These are phyloP conservation scores for Calameuta filiformis DNA, from an alignment of 2,888 invertebrate genomes.

Conservation along the genomic window DNA sequence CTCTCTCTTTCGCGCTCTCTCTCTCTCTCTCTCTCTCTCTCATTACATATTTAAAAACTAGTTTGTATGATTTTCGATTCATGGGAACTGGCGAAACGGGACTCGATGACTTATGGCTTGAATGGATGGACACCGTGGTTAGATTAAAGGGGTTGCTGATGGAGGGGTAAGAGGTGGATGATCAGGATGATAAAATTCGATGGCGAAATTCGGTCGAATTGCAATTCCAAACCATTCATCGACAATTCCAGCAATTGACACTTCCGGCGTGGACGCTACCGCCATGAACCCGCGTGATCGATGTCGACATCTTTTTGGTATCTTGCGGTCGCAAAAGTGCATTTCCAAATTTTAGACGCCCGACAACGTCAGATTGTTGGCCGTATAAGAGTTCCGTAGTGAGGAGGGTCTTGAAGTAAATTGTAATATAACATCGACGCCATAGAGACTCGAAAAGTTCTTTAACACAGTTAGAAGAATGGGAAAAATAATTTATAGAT, in stretches of 20 bases:
- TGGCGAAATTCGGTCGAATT: neutral
- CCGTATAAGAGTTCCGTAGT: neutral
- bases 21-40: neutral
- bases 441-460: neutral
- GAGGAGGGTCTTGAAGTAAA: neutral
- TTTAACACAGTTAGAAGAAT: slow-evolving; percentile 20
- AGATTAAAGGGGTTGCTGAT: neutral
- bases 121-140: neutral
- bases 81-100: slow-evolving; percentile 6
- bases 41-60: slow-evolving; percentile 27
- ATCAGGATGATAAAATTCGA: neutral
- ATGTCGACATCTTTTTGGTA: neutral
- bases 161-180: neutral
- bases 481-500: slow-evolving; percentile 44
- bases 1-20: neutral
- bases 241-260: neutral
- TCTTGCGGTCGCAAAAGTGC: neutral
- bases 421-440: neutral
- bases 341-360: neutral
- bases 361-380: neutral
- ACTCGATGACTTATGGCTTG: neutral
- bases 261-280: neutral
- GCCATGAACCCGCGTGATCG: neutral
- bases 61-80: slow-evolving; percentile 26
- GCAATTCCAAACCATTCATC: neutral